Percentiles rank a stretch among this genome's conserved stretches.
phyloP scores from a whole-genome alignment of 2,888 invertebrate genomes.

The Amblyteles armatorius region DNA sequence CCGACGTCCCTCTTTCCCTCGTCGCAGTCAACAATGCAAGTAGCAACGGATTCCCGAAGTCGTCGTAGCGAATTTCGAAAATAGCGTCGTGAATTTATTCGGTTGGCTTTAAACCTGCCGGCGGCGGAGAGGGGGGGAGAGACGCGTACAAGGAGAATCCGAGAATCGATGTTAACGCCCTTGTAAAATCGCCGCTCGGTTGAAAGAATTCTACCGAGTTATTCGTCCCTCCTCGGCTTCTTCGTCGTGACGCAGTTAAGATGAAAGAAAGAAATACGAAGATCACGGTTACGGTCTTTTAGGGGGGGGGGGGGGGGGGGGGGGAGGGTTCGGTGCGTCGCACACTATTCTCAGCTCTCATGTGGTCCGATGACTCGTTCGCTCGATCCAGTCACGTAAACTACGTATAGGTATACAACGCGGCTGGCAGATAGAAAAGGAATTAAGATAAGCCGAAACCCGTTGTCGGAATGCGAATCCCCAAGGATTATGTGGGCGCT shows the following conservation, averaged over 20 bases:
- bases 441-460: conserved; percentile 74
- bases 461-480: conserved; percentile 74
- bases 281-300: conserved; percentile 27
- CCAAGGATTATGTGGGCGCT: conserved; percentile 70
- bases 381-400: conserved; percentile 51
- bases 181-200: conserved; percentile 70
- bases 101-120: conserved; percentile 44
- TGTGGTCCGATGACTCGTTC: conserved; percentile 65
- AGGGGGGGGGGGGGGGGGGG: no score
- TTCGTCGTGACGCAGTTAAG: conserved; percentile 44
- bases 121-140: not conserved
- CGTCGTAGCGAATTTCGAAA: conserved; percentile 61
- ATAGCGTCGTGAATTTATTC: conserved; percentile 67
- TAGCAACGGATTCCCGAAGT: conserved; percentile 47
- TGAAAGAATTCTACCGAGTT: conserved; percentile 59
- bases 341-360: conserved; percentile 68
- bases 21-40: conserved; percentile 63
- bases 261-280: conserved; percentile 59
- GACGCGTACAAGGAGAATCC: conserved; percentile 54
- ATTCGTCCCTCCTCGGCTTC: conserved; percentile 52
- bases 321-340: conserved; percentile 44
- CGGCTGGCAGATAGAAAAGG: conserved; percentile 56
- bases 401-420: conserved; percentile 24
- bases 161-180: conserved; percentile 76
- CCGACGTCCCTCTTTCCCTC: conserved; percentile 33